Conservation (phyloP, 2,797 vertebrate species). For the Chaetodon trifasciatus region DNA sequence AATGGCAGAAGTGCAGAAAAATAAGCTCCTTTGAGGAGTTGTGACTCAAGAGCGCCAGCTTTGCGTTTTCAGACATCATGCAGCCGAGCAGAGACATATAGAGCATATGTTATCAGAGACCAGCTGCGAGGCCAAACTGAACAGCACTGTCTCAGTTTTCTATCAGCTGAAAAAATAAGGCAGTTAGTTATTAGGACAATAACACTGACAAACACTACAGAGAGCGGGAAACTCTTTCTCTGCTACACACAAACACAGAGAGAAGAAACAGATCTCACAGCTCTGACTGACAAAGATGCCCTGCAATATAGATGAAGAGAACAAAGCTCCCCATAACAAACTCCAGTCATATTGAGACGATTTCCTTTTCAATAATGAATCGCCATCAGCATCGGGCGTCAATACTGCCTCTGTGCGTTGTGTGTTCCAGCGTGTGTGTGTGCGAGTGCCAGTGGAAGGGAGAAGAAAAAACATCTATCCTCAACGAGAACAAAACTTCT, state of each 20-base stretch:
- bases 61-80: conserved; percentile 34
- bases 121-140: conserved; percentile 45
- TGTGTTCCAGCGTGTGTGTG: conserved; percentile 35
- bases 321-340: conserved; percentile 87
- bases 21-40: conserved; percentile 41
- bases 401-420: conserved; percentile 77
- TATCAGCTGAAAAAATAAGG: conserved; percentile 76
- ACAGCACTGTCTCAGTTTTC: conserved; percentile 52
- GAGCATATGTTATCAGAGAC: conserved; percentile 51
- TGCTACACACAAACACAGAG: conserved; percentile 72
- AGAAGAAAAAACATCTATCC: conserved; percentile 75
- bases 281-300: conserved; percentile 85
- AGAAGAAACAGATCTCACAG: conserved; percentile 77
- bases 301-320: conserved; percentile 89
- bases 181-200: conserved; percentile 80
- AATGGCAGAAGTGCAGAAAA: conserved; percentile 37
- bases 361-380: conserved; percentile 90
- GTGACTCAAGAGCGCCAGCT: conserved; percentile 36
- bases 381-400: conserved; percentile 84
- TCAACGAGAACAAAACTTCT: conserved; percentile 88
- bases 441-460: conserved; percentile 19
- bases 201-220: conserved; percentile 82
- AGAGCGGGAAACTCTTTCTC: conserved; percentile 69
- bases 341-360: conserved; percentile 85
- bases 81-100: conserved; percentile 30